Evolutionary conservation across 2,797 vertebrate species (phyloP).

Genomic region (Forpus xanthops): DNA sequence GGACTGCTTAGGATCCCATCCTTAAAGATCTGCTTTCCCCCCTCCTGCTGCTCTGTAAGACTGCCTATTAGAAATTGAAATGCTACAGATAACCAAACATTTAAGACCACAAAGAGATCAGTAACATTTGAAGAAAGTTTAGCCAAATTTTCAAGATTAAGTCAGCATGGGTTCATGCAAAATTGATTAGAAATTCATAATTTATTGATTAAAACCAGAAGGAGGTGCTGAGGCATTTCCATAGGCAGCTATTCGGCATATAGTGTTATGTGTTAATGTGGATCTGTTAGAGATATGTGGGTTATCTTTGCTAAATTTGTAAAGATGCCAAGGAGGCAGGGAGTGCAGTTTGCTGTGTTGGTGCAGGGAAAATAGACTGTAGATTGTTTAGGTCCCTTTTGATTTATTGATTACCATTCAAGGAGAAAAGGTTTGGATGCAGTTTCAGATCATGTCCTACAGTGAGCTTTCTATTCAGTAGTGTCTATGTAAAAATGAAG

Average conservation of each 20-base stretch:
- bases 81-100: not conserved
- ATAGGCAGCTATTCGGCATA: not conserved
- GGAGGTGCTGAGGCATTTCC: not conserved
- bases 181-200: not conserved
- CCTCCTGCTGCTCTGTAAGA: not conserved
- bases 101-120: not conserved
- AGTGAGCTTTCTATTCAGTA: not conserved
- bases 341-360: not conserved
- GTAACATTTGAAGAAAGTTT: not conserved
- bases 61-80: not conserved
- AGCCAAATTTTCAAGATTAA: not conserved
- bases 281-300: not conserved
- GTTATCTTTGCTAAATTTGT: not conserved
- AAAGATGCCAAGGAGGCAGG: not conserved
- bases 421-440: not conserved
- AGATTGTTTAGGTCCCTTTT: not conserved
- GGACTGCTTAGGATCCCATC: not conserved
- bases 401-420: not conserved
- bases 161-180: not conserved
- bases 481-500: not conserved
- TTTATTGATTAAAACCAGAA: not conserved
- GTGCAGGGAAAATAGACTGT: not conserved
- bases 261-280: not conserved
- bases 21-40: not conserved
- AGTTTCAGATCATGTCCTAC: not conserved